Evolutionary conservation across 2,888 invertebrate genomes (phyloP), one percentile per base, ranked within the genome.

Genomic region (Teleogryllus oceanicus): DNA sequence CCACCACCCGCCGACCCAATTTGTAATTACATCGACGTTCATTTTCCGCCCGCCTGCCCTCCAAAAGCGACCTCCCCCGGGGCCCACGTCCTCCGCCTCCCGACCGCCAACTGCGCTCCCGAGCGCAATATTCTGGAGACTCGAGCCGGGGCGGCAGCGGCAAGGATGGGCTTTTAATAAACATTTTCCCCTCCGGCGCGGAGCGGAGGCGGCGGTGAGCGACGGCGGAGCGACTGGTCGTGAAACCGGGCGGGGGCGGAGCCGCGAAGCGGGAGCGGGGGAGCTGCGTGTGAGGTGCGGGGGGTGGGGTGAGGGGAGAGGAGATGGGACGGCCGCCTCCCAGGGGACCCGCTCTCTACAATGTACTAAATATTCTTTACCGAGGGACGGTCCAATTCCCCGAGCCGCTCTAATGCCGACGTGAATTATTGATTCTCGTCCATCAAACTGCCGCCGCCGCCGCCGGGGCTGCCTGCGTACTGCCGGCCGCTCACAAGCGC

Each of bases 351-450:
- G 49, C 78, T 74, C 78, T 62, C 76, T 37, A 37, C 37, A 16
- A 51, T 74, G 12, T 49, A 75, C 80, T 78, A 80, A 80, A 80
- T 80, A 80, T 80, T 80, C 80, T 80, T 80, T 75, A 75, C 62
- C 10, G 37, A 49, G 50, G 80, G 76, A 76, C 76, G 78, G 37
- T 16, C n/a, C 75, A 75, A 80, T 77, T 80, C 80, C 81, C 80
- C n/a, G 74, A 78, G 79, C 78, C 75, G 21, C 81, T 80, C 50
- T 82, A 82, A 82, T 82, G 78, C 81, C 80, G 77, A 79, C 79
- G 77, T 82, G 81, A 80, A 82, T 82, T 80, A 82, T 82, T 82
- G 82, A 82, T 82, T 82, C 81, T 49, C 79, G 80, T 81, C 82
- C 82, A 81, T 82, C 82, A 82, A 82, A 80, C 78, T 81, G 81